Evolutionary conservation across 37 sponge, comb jelly and placozoan genomes (phyloP).

Genomic region (Bolinopsis microptera): DNA sequence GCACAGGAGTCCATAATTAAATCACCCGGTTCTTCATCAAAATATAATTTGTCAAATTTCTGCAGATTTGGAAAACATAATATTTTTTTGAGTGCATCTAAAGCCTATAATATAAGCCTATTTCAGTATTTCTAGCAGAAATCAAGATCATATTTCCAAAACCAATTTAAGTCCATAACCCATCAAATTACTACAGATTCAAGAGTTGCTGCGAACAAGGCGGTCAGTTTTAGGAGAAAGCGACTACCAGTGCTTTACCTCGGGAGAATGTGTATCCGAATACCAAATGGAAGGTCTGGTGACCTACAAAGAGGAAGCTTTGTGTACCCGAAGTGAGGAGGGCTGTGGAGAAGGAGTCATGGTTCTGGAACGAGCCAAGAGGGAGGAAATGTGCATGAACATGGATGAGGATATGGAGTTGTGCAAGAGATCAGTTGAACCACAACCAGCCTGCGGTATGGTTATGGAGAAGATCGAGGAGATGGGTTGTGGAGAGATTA

Average conservation of each 20-base stretch:
- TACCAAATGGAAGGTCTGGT: conserved; percentile 37
- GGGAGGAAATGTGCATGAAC: neutral
- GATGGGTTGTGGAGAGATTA: neutral
- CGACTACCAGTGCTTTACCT: conserved; percentile 19
- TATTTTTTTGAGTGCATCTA: too few species aligned
- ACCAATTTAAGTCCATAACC: too few species aligned
- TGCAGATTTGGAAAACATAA: too few species aligned
- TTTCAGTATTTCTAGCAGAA: too few species aligned
- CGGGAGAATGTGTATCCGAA: conserved; percentile 37
- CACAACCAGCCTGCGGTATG: neutral
- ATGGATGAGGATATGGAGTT: conserved; percentile 16
- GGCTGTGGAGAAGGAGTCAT: conserved; percentile 15
- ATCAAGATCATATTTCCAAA: too few species aligned
- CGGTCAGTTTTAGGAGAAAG: neutral
- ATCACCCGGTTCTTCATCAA: too few species aligned
- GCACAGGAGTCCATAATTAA: too few species aligned
- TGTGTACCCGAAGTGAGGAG: conserved; percentile 30
- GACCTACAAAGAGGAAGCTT: conserved; percentile 41
- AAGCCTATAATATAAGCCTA: too few species aligned
- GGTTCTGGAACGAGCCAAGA: neutral
- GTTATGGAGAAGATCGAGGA: neutral
- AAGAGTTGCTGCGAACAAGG: neutral
- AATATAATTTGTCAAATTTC: too few species aligned
- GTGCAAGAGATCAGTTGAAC: neutral
- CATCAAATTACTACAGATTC: too few species aligned